phyloP scores from a whole-genome alignment of 1,140 invertebrate species.

The Cecropterus lyciades region DNA sequence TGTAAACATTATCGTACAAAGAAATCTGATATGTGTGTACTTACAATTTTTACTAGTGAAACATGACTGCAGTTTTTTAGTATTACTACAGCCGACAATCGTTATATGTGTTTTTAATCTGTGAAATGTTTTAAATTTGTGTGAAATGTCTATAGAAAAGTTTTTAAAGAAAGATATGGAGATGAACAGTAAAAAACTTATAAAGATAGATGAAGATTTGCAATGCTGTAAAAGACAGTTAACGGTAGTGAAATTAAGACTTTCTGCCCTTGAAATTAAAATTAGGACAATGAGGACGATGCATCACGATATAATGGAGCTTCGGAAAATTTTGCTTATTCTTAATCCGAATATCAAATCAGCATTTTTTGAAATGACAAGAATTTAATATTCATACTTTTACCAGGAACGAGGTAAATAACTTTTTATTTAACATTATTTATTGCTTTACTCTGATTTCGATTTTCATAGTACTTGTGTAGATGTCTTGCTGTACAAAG shows the following conservation, averaged over 20 bases:
- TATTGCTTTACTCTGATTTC: constrained; percentile 5
- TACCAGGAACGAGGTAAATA: background rate
- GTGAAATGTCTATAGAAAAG: constrained; percentile 35
- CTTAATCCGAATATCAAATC: constrained; percentile 52
- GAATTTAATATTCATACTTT: background rate
- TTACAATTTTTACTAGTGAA: no score
- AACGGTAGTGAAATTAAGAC: constrained; percentile 49
- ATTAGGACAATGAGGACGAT: constrained; percentile 52
- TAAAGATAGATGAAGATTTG: constrained; percentile 50
- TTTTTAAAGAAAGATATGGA: constrained; percentile 48
- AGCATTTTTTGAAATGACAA: constrained; percentile 5
- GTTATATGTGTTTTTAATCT: no score
- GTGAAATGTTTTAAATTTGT: constrained; percentile 1
- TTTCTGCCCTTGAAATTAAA: constrained; percentile 53
- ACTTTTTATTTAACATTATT: background rate
- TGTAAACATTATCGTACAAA: background rate
- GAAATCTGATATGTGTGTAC: background rate
- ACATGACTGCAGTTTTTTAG: background rate
- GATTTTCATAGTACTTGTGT: constrained; percentile 81
- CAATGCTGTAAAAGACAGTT: constrained; percentile 48
- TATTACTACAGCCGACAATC: background rate
- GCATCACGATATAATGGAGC: constrained; percentile 61
- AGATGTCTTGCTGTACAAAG: constrained; percentile 91
- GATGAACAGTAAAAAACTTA: constrained; percentile 47
- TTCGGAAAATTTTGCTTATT: constrained; percentile 53